A percentile compares a stretch with the other conserved stretches of the same genome.
Conservation (phyloP, 2,888 invertebrate species). For the Lissonota sp. region DNA sequence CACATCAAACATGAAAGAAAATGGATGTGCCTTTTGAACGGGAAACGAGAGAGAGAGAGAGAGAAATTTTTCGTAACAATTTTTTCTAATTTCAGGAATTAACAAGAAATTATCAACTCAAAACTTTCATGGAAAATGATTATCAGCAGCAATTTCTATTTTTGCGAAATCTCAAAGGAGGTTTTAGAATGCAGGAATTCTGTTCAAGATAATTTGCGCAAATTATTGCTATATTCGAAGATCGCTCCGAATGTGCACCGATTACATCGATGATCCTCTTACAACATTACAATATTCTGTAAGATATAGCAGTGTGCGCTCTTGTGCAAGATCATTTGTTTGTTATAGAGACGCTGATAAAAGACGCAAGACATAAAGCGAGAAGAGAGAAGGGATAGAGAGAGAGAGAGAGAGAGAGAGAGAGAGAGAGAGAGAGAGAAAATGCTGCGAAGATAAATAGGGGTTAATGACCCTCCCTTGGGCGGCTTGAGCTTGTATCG, state of each 20-base stretch:
- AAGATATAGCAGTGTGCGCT: neutral
- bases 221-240: slow-evolving; percentile 46
- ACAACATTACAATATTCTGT: too few species aligned
- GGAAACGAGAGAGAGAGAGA: slow-evolving; percentile 44
- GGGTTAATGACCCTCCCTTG: slow-evolving; percentile 76
- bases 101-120: too few species aligned
- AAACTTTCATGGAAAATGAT: too few species aligned
- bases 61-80: slow-evolving; percentile 21
- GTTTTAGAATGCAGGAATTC: too few species aligned
- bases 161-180: too few species aligned
- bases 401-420: slow-evolving; percentile 46
- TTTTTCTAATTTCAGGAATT: neutral
- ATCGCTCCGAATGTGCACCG: too few species aligned
- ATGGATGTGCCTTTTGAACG: slow-evolving; percentile 3
- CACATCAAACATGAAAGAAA: slow-evolving; percentile 60
- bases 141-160: too few species aligned
- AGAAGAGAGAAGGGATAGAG: slow-evolving; percentile 47
- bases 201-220: slow-evolving; percentile 1
- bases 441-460: slow-evolving; percentile 74
- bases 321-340: slow-evolving; percentile 64
- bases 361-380: slow-evolving; percentile 37
- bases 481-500: slow-evolving; percentile 27
- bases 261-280: too few species aligned
- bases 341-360: slow-evolving; percentile 69
- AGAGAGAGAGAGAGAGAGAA: slow-evolving; percentile 18